phyloP scores from a whole-genome alignment of 2,113 vertebrate species.

The Mesembrinibis cayennensis region DNA sequence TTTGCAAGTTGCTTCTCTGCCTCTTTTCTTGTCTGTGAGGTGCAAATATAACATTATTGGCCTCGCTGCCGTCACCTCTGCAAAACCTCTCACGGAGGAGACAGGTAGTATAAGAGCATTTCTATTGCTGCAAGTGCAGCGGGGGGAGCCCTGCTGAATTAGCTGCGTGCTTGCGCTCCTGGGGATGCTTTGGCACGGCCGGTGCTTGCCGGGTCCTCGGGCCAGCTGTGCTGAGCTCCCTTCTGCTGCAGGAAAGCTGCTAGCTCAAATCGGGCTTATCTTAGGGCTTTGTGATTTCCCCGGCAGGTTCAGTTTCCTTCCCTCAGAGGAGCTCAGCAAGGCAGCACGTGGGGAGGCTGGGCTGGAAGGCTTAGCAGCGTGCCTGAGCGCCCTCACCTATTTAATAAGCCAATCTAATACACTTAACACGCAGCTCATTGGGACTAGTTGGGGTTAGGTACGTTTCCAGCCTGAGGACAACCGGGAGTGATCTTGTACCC shows the following conservation, averaged over 20 bases:
- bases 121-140: background rate
- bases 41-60: background rate
- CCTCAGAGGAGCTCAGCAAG: background rate
- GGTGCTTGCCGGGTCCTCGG: background rate
- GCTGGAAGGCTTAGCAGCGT: background rate
- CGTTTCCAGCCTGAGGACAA: background rate
- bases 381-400: background rate
- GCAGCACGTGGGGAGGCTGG: background rate
- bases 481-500: background rate
- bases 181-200: fast-evolving
- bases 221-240: background rate
- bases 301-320: background rate
- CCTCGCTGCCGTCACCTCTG: background rate
- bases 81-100: background rate
- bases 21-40: background rate
- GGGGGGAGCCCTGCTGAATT: background rate
- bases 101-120: background rate
- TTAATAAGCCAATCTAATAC: background rate
- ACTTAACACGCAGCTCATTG: background rate
- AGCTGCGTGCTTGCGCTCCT: background rate
- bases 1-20: background rate
- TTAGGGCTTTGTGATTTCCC: background rate
- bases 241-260: background rate
- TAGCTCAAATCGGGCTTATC: background rate
- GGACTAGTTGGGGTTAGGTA: background rate